Conservation (phyloP, 2,888 invertebrate species). For the Diaprepes abbreviatus region DNA sequence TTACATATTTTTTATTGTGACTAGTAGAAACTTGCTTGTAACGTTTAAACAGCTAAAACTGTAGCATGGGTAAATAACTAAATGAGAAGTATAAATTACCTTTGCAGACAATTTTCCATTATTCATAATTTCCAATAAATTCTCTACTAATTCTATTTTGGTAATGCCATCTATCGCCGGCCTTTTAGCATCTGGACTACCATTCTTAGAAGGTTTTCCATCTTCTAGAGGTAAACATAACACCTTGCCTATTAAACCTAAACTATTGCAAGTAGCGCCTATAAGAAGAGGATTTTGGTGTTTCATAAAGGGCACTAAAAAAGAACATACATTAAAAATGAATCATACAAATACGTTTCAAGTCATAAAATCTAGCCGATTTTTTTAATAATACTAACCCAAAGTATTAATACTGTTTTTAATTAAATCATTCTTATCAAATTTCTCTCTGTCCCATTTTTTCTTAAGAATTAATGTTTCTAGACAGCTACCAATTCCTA, state of each 20-base stretch:
- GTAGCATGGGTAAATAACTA: too few relatives aligned
- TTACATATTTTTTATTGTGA: too few relatives aligned
- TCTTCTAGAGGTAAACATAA: slow-evolving; percentile 62
- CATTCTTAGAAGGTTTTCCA: slow-evolving; percentile 66
- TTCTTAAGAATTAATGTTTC: slow-evolving; percentile 73
- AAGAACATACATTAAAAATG: not conserved
- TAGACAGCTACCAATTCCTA: slow-evolving; percentile 79
- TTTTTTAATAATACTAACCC: slow-evolving; percentile 41
- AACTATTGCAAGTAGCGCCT: slow-evolving; percentile 78
- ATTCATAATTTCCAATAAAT: slow-evolving; percentile 79
- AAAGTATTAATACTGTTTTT: slow-evolving; percentile 67
- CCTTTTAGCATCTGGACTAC: slow-evolving; percentile 66
- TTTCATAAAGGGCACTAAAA: slow-evolving; percentile 76
- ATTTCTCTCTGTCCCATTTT: slow-evolving; percentile 60
- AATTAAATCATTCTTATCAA: slow-evolving; percentile 73
- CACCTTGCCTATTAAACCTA: slow-evolving; percentile 71
- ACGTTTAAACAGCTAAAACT: too few relatives aligned
- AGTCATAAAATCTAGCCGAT: too few relatives aligned
- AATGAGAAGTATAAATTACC: too few relatives aligned
- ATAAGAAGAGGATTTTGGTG: slow-evolving; percentile 75
- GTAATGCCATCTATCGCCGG: slow-evolving; percentile 67
- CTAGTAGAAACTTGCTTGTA: too few relatives aligned
- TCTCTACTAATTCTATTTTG: slow-evolving; percentile 79
- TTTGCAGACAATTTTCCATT: slow-evolving; percentile 79
- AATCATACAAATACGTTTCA: too few relatives aligned